These are phyloP conservation scores for Amblyraja radiata DNA, from an alignment of 2,797 vertebrate species.

Conservation along the genomic window DNA sequence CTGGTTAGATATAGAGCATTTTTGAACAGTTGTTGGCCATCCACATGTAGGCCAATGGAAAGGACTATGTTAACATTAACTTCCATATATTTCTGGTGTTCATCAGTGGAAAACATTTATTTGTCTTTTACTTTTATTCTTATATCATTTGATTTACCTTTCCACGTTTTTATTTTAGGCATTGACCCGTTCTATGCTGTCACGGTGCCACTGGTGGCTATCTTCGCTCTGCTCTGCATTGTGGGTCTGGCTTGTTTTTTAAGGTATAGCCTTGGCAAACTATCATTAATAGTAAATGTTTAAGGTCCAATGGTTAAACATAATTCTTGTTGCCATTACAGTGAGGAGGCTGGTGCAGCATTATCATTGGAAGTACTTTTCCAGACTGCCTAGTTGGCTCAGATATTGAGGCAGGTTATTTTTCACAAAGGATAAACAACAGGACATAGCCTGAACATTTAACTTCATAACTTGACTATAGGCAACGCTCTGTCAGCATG, in stretches of 20 bases:
- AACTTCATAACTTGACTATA: neutral
- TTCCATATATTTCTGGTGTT: neutral
- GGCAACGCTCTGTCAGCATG: neutral
- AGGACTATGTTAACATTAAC: neutral
- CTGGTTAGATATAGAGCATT: neutral
- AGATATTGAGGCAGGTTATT: neutral
- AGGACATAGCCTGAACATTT: neutral
- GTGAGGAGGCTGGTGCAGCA: neutral
- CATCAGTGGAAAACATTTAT: neutral
- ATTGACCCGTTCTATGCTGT: conserved; percentile 43
- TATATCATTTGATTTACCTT: neutral
- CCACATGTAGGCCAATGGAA: neutral
- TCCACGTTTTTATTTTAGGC: conserved; percentile 42
- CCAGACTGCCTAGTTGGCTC: neutral
- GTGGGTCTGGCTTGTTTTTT: conserved; percentile 44
- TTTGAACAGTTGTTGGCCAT: neutral
- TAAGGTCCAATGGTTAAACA: neutral
- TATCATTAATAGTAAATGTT: neutral
- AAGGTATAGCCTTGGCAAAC: conserved; percentile 43
- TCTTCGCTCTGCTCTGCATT: conserved; percentile 41
- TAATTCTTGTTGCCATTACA: neutral
- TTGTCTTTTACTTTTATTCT: neutral
- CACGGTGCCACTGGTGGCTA: conserved; percentile 40
- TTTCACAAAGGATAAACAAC: neutral
- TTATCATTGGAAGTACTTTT: too few species aligned